phyloP scores from a whole-genome alignment of 1,140 invertebrate genomes.

The Elymnias hypermnestra region DNA sequence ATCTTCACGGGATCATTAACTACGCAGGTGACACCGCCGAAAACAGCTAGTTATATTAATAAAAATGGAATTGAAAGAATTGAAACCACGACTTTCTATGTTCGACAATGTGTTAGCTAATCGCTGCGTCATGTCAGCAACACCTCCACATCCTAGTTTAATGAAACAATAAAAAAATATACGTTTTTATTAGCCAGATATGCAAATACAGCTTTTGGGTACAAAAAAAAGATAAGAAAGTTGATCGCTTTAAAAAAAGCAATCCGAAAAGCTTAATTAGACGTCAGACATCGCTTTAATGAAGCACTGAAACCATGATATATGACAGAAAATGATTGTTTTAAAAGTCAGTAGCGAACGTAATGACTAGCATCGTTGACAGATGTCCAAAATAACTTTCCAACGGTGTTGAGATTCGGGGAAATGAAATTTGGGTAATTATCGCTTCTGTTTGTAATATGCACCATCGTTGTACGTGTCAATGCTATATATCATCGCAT shows the following conservation, averaged over 20 bases:
- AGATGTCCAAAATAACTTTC: constrained; percentile 35
- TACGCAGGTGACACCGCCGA: no score
- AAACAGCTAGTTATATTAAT: no score
- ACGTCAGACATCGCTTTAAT: constrained; percentile 9
- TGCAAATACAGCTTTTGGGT: no score
- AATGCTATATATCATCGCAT: constrained; percentile 59
- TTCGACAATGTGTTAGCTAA: no score
- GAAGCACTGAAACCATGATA: constrained; percentile 8
- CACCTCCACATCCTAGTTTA: no score
- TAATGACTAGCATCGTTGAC: constrained; percentile 26
- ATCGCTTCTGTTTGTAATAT: constrained; percentile 54
- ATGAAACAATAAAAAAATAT: no score
- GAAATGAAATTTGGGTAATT: constrained; percentile 68
- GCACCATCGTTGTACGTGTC: constrained; percentile 48
- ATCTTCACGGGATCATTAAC: no score
- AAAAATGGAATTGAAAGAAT: no score
- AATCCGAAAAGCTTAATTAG: constrained; percentile 1
- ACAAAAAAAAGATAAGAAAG: constrained; percentile 6
- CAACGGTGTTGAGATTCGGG: constrained; percentile 35
- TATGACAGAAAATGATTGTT: constrained; percentile 14
- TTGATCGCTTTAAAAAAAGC: background rate
- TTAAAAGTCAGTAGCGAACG: constrained; percentile 11
- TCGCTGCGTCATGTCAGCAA: no score
- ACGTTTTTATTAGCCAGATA: no score
- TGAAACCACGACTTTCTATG: no score